Conservation (phyloP, 2,888 invertebrate species). For the Cephus pulcher region DNA sequence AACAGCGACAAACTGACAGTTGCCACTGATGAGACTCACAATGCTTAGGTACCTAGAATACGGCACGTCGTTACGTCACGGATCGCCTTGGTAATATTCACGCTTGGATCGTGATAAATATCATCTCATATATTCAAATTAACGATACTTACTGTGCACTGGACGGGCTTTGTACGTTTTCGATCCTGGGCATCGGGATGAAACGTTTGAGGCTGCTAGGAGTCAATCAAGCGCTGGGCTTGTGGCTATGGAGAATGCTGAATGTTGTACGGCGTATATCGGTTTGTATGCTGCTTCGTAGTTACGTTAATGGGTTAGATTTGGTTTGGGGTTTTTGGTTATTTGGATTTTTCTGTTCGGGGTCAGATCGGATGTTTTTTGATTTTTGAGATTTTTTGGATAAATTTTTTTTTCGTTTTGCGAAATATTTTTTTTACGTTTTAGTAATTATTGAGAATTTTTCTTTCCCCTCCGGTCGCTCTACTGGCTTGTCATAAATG, state of each 20-base stretch:
- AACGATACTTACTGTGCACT: slow-evolving; percentile 17
- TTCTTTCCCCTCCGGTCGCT: neutral
- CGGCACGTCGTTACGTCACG: slow-evolving; percentile 1
- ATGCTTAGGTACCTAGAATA: slow-evolving; percentile 4
- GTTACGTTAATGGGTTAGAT: neutral
- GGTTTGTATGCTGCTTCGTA: neutral
- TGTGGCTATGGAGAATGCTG: slow-evolving; percentile 10
- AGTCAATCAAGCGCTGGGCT: slow-evolving; percentile 16
- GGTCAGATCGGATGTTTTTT: neutral
- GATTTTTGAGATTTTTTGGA: neutral
- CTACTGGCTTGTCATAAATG: neutral
- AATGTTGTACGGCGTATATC: neutral
- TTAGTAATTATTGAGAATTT: neutral
- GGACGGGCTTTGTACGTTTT: slow-evolving; percentile 12
- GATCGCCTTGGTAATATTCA: slow-evolving; percentile 9
- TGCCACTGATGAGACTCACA: slow-evolving; percentile 18
- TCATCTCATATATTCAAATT: slow-evolving; percentile 22
- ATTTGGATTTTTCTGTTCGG: neutral
- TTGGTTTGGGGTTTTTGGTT: neutral
- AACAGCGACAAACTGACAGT: slow-evolving; percentile 16
- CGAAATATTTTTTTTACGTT: neutral
- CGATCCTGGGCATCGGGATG: slow-evolving; percentile 4
- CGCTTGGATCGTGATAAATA: slow-evolving; percentile 15
- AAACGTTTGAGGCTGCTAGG: slow-evolving; percentile 2
- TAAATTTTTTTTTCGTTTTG: neutral